These are phyloP conservation scores for Hemistola chrysoprasaria DNA, from an alignment of 2,888 invertebrate genomes.

Conservation along the genomic window DNA sequence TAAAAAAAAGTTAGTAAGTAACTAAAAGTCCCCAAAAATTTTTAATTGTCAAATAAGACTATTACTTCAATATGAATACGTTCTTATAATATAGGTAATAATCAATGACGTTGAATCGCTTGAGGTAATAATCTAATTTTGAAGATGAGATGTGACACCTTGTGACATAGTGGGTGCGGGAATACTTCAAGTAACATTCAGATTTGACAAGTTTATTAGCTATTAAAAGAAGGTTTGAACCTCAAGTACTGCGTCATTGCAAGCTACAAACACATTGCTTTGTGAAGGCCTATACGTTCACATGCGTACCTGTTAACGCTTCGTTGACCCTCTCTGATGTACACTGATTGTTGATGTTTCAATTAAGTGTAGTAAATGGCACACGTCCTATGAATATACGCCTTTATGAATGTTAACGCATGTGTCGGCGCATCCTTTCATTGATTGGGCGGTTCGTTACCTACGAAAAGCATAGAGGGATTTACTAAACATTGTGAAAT, in stretches of 20 bases:
- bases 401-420: conserved; percentile 12
- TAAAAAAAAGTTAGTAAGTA: too few species aligned
- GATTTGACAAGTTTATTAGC: too few species aligned
- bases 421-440: conserved; percentile 3
- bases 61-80: too few species aligned
- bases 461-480: conserved; percentile 1
- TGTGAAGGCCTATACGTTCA: conserved; percentile 39
- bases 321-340: conserved; percentile 38
- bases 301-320: conserved; percentile 38
- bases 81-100: too few species aligned
- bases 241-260: conserved; percentile 1
- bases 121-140: too few species aligned
- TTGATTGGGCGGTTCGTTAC: neutral
- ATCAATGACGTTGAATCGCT: too few species aligned
- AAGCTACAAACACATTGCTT: conserved; percentile 14
- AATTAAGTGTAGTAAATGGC: conserved; percentile 39
- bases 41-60: too few species aligned
- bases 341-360: conserved; percentile 46
- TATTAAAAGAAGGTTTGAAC: neutral
- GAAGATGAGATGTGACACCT: too few species aligned
- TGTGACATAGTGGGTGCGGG: too few species aligned
- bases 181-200: too few species aligned
- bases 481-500: too few species aligned
- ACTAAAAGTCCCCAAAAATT: too few species aligned
- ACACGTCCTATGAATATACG: conserved; percentile 20